These are phyloP conservation scores for Sebastes matsubarae DNA, from an alignment of 2,797 vertebrate species.

Conservation along the genomic window DNA sequence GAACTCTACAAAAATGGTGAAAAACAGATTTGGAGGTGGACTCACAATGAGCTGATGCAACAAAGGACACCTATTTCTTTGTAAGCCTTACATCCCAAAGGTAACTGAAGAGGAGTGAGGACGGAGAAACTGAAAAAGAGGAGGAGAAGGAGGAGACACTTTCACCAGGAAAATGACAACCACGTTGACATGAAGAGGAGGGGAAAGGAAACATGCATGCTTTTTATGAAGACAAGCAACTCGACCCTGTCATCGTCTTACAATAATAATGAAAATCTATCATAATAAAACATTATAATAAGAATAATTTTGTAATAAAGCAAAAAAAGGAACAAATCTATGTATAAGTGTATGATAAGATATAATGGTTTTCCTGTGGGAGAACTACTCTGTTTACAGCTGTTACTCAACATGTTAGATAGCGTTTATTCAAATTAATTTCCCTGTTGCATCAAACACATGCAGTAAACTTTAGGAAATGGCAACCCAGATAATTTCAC, in stretches of 20 bases:
- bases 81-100: slow-evolving; percentile 80
- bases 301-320: slow-evolving; percentile 80
- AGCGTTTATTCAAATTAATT: slow-evolving; percentile 58
- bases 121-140: slow-evolving; percentile 35
- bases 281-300: slow-evolving; percentile 71
- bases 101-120: slow-evolving; percentile 47
- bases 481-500: slow-evolving; percentile 33
- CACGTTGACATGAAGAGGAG: slow-evolving; percentile 51
- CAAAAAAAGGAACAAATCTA: slow-evolving; percentile 49
- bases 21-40: slow-evolving; percentile 39
- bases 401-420: slow-evolving; percentile 66
- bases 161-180: slow-evolving; percentile 55
- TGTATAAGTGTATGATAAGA: slow-evolving; percentile 77
- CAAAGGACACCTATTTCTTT: slow-evolving; percentile 74
- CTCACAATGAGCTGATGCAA: slow-evolving; percentile 65
- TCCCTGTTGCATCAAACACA: slow-evolving; percentile 45
- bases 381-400: slow-evolving; percentile 77
- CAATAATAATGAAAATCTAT: slow-evolving; percentile 71
- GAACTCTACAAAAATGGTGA: slow-evolving; percentile 49
- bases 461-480: slow-evolving; percentile 33
- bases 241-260: slow-evolving; percentile 71
- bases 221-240: slow-evolving; percentile 79
- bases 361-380: slow-evolving; percentile 66
- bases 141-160: slow-evolving; percentile 47
- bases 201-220: slow-evolving; percentile 82